phyloP scores from a whole-genome alignment of 2,888 invertebrate genomes.

The Prostheceraeus crozeri region DNA sequence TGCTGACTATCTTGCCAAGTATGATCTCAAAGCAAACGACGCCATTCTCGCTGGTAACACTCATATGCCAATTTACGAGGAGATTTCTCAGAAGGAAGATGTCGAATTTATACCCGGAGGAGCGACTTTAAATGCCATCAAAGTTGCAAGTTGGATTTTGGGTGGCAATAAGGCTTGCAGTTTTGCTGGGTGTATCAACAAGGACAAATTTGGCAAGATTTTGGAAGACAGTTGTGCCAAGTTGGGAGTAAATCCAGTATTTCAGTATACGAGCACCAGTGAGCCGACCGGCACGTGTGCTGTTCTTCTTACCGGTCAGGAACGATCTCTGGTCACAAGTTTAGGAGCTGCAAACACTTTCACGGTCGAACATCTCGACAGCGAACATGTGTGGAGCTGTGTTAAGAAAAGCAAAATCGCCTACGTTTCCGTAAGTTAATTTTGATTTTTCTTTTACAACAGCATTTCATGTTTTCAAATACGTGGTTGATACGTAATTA shows the following conservation, averaged over 20 bases:
- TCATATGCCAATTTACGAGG: slow-evolving; percentile 67
- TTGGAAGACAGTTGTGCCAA: slow-evolving; percentile 70
- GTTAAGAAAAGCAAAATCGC: too few relatives aligned
- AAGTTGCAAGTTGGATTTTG: slow-evolving; percentile 86
- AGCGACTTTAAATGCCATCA: slow-evolving; percentile 81
- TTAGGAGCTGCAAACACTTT: slow-evolving; percentile 87
- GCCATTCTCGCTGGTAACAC: slow-evolving; percentile 84
- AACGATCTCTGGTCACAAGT: slow-evolving; percentile 87
- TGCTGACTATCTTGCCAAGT: slow-evolving; percentile 70
- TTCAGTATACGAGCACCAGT: too few relatives aligned
- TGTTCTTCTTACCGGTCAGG: slow-evolving; percentile 73
- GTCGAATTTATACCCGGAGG: slow-evolving; percentile 85
- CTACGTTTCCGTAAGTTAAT: too few relatives aligned
- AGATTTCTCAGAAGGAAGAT: slow-evolving; percentile 61
- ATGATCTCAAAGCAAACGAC: slow-evolving; percentile 75
- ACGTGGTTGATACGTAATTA: too few relatives aligned
- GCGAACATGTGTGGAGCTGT: too few relatives aligned
- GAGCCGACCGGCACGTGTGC: slow-evolving; percentile 83
- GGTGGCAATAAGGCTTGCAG: slow-evolving; percentile 70
- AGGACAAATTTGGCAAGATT: slow-evolving; percentile 76
- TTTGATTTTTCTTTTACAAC: too few relatives aligned
- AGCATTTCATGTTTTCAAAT: too few relatives aligned
- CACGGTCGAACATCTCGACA: too few relatives aligned
- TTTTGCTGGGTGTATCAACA: slow-evolving; percentile 88
- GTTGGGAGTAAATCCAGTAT: too few relatives aligned